Evolutionary conservation across 2,113 vertebrate species (phyloP).

Genomic region (Psephotus haematonotus): DNA sequence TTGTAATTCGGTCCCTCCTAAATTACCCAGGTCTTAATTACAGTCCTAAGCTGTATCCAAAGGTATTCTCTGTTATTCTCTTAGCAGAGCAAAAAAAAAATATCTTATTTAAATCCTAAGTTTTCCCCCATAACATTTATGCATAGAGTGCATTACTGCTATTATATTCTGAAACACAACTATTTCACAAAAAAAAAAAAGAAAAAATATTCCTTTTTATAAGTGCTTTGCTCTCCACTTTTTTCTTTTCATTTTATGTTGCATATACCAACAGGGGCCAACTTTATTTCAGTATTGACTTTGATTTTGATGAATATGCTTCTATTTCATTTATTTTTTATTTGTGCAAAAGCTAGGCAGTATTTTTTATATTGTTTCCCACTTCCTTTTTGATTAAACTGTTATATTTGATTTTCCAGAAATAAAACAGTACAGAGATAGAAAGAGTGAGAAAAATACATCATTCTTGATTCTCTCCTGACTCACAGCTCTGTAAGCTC

Average conservation of each 20-base stretch:
- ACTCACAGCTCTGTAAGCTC: constrained; percentile 18
- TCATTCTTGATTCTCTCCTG: constrained; percentile 40
- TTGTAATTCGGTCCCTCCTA: not conserved
- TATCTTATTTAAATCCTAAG: constrained; percentile 6
- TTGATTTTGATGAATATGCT: constrained; percentile 74
- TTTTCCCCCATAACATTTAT: not conserved
- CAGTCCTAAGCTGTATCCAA: not conserved
- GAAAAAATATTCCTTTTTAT: not conserved
- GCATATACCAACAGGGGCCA: constrained; percentile 59
- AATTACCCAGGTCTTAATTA: not conserved
- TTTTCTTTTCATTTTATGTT: constrained; percentile 54
- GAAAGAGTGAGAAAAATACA: constrained; percentile 40
- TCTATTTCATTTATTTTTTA: constrained; percentile 73
- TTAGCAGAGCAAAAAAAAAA: constrained; percentile 2
- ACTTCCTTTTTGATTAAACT: constrained; percentile 77
- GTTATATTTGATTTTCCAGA: constrained; percentile 75
- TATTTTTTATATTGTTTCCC: constrained; percentile 69
- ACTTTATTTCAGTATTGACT: constrained; percentile 70
- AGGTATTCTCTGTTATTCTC: not conserved
- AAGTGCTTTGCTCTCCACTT: constrained; percentile 1
- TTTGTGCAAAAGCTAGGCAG: constrained; percentile 71
- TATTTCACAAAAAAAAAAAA: constrained; percentile 25
- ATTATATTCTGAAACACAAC: constrained; percentile 59
- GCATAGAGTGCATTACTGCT: constrained; percentile 43
- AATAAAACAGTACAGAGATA: constrained; percentile 61